These are phyloP conservation scores for Champsocephalus gunnari DNA, from an alignment of 2,797 vertebrate genomes.

Conservation along the genomic window DNA sequence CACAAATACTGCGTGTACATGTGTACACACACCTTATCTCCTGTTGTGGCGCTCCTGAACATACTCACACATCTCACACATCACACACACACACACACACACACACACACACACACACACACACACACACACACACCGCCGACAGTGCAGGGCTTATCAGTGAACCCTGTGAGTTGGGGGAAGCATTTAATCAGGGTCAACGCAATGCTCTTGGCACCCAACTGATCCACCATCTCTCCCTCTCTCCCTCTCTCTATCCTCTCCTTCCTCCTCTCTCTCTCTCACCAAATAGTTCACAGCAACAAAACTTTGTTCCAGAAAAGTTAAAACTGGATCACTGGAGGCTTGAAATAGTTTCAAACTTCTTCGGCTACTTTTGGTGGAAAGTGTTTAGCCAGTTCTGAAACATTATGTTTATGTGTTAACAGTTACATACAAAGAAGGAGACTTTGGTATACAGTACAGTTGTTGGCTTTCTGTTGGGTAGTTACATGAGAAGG, in stretches of 20 bases:
- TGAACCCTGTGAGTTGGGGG: conserved; percentile 72
- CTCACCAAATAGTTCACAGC: conserved; percentile 64
- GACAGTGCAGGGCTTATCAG: conserved; percentile 76
- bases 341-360: conserved; percentile 66
- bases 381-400: conserved; percentile 21
- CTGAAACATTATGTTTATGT: conserved; percentile 3
- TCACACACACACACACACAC: conserved; percentile 33
- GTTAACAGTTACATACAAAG: conserved; percentile 1
- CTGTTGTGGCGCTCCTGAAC: conserved; percentile 42
- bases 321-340: conserved; percentile 70
- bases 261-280: conserved; percentile 6
- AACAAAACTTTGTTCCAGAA: conserved; percentile 59
- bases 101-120: conserved; percentile 28
- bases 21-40: conserved; percentile 56
- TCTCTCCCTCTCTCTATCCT: conserved; percentile 10
- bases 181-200: conserved; percentile 81
- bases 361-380: conserved; percentile 38
- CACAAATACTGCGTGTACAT: conserved; percentile 26
- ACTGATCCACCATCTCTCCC: conserved; percentile 55
- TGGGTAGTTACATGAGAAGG: neutral
- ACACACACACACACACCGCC: conserved; percentile 38
- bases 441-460: neutral
- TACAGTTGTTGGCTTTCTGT: too few species aligned
- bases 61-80: conserved; percentile 28
- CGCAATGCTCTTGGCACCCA: conserved; percentile 70